Conservation (phyloP, 2,113 vertebrate species). For the Carassius carassius region DNA sequence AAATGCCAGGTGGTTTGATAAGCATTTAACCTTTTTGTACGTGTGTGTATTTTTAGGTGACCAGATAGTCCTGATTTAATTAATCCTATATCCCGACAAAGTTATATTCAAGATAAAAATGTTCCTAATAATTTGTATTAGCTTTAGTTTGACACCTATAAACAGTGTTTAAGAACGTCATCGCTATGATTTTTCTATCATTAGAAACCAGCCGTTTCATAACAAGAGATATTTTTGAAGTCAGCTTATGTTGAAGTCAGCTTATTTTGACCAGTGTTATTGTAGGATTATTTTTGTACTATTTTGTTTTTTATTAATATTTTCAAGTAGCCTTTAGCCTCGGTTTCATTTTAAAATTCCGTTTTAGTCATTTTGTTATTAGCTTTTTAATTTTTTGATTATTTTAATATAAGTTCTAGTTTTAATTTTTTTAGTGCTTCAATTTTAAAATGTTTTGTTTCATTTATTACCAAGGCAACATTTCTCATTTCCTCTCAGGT, state of each 20-base stretch:
- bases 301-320: not conserved
- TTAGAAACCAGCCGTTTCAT: not conserved
- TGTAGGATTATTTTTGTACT: not conserved
- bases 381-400: not conserved
- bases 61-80: not conserved
- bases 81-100: not conserved
- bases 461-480: not conserved
- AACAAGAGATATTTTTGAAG: too few relatives aligned
- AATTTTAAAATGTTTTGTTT: not conserved
- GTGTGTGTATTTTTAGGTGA: slow-evolving; percentile 23
- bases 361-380: not conserved
- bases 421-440: too few relatives aligned
- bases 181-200: not conserved
- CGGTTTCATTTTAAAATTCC: not conserved
- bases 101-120: not conserved
- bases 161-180: too few relatives aligned
- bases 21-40: not conserved
- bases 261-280: not conserved
- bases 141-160: not conserved
- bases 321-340: not conserved
- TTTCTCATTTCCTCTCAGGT: not conserved
- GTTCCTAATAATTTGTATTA: not conserved
- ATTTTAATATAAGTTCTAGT: not conserved
- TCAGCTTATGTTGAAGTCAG: not conserved
- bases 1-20: slow-evolving; percentile 16